Evolutionary conservation across 2,797 vertebrate genomes (phyloP).

Genomic region (Manis javanica): DNA sequence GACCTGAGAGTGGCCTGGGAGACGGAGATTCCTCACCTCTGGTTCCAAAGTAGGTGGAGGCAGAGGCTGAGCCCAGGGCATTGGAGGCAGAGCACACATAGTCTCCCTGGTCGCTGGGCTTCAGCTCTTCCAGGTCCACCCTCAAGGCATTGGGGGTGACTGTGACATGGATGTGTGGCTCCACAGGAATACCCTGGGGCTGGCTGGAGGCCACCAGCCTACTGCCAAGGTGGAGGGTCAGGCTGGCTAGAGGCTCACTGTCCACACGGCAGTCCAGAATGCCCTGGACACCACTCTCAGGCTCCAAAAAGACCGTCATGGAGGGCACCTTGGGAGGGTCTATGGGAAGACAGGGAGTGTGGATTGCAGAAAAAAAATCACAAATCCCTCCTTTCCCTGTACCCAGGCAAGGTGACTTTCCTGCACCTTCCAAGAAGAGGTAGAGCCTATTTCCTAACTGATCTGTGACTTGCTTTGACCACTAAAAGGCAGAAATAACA

Average conservation of each 20-base stretch:
- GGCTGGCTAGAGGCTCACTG: conserved; percentile 80
- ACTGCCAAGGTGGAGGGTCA: conserved; percentile 73
- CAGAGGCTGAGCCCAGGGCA: conserved; percentile 77
- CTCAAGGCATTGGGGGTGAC: conserved; percentile 81
- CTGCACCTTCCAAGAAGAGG: not conserved
- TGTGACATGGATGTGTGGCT: not conserved
- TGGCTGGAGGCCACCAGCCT: conserved; percentile 81
- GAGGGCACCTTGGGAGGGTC: conserved; percentile 81
- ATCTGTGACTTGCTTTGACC: not conserved
- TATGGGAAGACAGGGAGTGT: not conserved
- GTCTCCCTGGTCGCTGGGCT: conserved; percentile 67
- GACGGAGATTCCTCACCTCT: conserved; percentile 76
- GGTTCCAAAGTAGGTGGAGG: conserved; percentile 67
- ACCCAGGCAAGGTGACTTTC: not conserved
- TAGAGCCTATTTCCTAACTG: not conserved
- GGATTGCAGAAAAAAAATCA: not conserved
- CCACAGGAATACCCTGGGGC: fast-evolving
- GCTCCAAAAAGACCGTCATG: conserved; percentile 85
- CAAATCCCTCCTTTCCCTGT: not conserved
- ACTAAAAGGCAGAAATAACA: not conserved
- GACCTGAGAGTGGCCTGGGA: not conserved
- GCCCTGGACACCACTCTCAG: conserved; percentile 69
- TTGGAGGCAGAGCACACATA: conserved; percentile 84
- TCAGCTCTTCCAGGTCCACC: conserved; percentile 70
- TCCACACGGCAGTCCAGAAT: conserved; percentile 83